These are phyloP conservation scores for Actinia tenebrosa DNA, from an alignment of 64 coral and sea anemone genomes.

Conservation along the genomic window DNA sequence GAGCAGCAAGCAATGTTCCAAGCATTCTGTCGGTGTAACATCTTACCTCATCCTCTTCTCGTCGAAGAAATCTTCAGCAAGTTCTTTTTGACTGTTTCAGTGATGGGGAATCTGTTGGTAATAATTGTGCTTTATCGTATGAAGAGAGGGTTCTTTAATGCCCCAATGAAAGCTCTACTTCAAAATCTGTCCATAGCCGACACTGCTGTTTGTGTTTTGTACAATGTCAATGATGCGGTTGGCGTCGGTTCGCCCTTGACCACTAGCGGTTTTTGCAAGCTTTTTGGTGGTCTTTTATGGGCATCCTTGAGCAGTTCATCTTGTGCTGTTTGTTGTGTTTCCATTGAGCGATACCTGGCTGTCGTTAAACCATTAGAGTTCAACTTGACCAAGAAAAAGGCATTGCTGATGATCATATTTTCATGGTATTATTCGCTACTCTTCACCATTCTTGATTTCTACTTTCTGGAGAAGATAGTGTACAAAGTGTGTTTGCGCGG, in stretches of 20 bases:
- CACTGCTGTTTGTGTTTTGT: slow-evolving; percentile 73
- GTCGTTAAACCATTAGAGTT: slow-evolving; percentile 79
- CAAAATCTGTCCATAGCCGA: slow-evolving; percentile 79
- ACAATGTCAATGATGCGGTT: slow-evolving; percentile 70
- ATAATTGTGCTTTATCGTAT: slow-evolving; percentile 64
- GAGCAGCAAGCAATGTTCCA: neutral
- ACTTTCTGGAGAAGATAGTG: slow-evolving; percentile 52
- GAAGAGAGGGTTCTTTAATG: slow-evolving; percentile 48
- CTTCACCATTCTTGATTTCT: slow-evolving; percentile 74
- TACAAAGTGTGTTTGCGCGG: slow-evolving; percentile 45
- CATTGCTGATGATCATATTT: slow-evolving; percentile 66
- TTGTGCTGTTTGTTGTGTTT: slow-evolving; percentile 68
- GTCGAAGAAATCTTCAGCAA: slow-evolving; percentile 66
- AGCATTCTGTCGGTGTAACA: neutral
- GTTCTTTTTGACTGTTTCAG: slow-evolving; percentile 59
- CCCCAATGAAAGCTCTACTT: slow-evolving; percentile 64
- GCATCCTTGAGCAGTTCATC: slow-evolving; percentile 53
- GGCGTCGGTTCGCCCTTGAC: slow-evolving; percentile 51
- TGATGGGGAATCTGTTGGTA: slow-evolving; percentile 68
- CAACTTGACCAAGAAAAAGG: slow-evolving; percentile 45
- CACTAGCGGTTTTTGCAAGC: slow-evolving; percentile 51
- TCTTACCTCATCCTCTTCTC: neutral
- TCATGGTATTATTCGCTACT: slow-evolving; percentile 83
- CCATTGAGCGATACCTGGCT: slow-evolving; percentile 68
- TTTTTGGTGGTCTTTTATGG: slow-evolving; percentile 67